phyloP scores from a whole-genome alignment of 2,888 invertebrate species.

The Odontocolon sp. region DNA sequence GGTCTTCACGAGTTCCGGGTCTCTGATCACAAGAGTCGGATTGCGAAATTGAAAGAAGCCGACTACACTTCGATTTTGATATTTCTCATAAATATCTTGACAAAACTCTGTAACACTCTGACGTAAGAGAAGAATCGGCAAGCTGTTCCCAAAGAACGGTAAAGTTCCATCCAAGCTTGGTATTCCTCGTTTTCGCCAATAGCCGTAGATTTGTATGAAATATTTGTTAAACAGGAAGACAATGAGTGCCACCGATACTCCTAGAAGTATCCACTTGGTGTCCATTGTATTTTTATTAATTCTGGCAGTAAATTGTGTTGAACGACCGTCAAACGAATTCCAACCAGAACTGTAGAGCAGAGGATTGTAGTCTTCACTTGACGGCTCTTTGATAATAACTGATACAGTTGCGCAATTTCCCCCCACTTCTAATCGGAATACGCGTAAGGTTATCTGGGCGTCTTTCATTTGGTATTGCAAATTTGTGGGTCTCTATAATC shows the following conservation, averaged over 20 bases:
- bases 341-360: too few species aligned
- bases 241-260: neutral
- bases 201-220: constrained; percentile 26
- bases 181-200: constrained; percentile 64
- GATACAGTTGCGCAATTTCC: too few species aligned
- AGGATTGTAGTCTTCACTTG: too few species aligned
- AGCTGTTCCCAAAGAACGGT: constrained; percentile 65
- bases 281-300: constrained; percentile 20
- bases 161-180: constrained; percentile 45
- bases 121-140: constrained; percentile 43
- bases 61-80: constrained; percentile 65
- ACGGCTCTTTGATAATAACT: too few species aligned
- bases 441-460: too few species aligned
- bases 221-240: constrained; percentile 49
- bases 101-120: constrained; percentile 37
- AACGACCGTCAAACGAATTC: too few species aligned
- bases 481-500: too few species aligned
- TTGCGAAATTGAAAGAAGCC: constrained; percentile 64
- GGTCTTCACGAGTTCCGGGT: constrained; percentile 70
- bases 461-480: too few species aligned
- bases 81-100: constrained; percentile 56
- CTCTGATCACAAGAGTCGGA: constrained; percentile 67
- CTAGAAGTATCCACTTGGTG: constrained; percentile 4
- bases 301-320: too few species aligned
- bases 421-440: too few species aligned